Base-by-base conservation (phyloP, 2,113 vertebrate genomes). In the Protomyctophum bolini region DNA sequence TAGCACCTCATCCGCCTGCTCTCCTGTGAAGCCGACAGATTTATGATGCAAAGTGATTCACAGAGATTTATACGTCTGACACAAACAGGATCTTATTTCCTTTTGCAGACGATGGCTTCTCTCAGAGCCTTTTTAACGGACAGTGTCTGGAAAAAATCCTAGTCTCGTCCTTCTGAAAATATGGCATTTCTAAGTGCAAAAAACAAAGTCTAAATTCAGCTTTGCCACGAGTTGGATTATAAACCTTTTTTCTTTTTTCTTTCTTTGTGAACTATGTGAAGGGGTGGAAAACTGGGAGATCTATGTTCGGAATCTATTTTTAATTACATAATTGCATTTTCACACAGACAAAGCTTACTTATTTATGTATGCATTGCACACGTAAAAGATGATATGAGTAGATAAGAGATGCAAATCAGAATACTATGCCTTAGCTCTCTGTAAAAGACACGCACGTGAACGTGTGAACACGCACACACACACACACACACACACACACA, bases 21-120 rank as follows among this genome's bases (percentile, higher is more conserved):
- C 54, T 61, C 14, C 58, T 67, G 49, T 80, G 70, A 83, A 81
- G 84, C 79, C 54, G 46, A 73, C 67, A 75, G 79, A 92, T 91
- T 89, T 83, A 92, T 75, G 74, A 81, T 52, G 69, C 77, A 33
- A 33, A 21, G 15, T 66, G 76, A 83, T 79, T 77, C 63, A 76
- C 61, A 57, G 73, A 63, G 73, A 75, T 88, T 84, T 86, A 86
- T 63, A 65, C 62, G 63, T 75, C 70, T 68, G 66, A 66, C 69
- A 72, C 76, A 21, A 21, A 59, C 47, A 47, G 65, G 59, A 29
- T 41, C 64, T 68, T 76, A 69, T 66, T 54, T 60, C 29, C 67
- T 86, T 86, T 66, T 69, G 73, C 21, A 66, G 70, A 70, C 73
- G 72, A 84, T 57, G 33, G 58, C 60, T 21, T 67, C 67, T 54